Percentiles rank a stretch among this genome's conserved stretches.
These are phyloP conservation scores for Holothuria leucospilota DNA, from an alignment of 53 echinoderm and acorn worm species.

Conservation along the genomic window DNA sequence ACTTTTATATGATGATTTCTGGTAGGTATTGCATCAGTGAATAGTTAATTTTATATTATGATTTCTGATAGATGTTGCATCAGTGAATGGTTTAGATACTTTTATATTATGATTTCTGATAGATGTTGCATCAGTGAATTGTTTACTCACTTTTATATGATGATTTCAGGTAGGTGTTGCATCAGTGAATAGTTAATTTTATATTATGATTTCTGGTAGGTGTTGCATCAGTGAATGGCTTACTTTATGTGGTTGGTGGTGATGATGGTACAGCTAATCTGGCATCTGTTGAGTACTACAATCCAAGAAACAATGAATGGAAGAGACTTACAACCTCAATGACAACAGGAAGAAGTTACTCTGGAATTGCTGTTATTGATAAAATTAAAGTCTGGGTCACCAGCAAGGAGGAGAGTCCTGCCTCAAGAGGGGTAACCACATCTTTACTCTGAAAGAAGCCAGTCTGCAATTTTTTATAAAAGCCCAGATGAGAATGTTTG, in stretches of 20 bases:
- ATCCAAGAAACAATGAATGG: conserved; percentile 89
- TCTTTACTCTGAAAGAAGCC: background rate
- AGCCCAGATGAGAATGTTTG: too few species aligned
- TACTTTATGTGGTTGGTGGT: conserved; percentile 92
- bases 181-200: background rate
- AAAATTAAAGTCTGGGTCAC: conserved; percentile 61
- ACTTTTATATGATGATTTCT: background rate
- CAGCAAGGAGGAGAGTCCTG: conserved; percentile 33
- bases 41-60: conserved; percentile 84
- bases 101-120: background rate
- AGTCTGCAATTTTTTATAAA: too few species aligned
- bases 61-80: conserved; percentile 72
- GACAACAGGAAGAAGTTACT: conserved; percentile 96
- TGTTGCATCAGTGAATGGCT: conserved; percentile 92
- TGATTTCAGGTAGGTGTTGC: background rate
- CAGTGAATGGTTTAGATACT: conserved; percentile 90
- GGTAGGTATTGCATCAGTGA: conserved; percentile 87
- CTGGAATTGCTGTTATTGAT: conserved; percentile 96
- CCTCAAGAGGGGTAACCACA: background rate
- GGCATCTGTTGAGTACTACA: conserved; percentile 96
- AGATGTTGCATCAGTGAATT: too few species aligned
- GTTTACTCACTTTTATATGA: background rate
- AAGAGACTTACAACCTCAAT: conserved; percentile 77
- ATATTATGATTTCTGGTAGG: conserved; percentile 48
- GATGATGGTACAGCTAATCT: conserved; percentile 97